Evolutionary conservation across 2,888 invertebrate species (phyloP).

Genomic region (Chrysotoxum bicinctum): DNA sequence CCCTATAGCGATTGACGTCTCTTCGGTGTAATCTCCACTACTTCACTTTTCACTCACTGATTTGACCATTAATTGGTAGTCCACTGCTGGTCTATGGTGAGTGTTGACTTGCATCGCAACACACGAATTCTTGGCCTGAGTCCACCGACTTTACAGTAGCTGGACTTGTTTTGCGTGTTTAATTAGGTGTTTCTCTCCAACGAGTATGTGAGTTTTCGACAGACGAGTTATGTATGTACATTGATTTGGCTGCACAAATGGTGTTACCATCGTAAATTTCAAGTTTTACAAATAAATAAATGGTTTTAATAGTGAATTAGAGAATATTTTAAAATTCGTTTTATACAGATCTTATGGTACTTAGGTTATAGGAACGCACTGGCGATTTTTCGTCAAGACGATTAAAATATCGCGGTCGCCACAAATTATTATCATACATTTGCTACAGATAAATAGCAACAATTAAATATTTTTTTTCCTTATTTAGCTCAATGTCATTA

Average conservation of each 20-base stretch:
- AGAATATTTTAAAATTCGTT: too few species aligned
- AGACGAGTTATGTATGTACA: neutral
- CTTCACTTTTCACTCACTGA: conserved; percentile 20
- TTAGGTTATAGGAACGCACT: too few species aligned
- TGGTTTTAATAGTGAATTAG: too few species aligned
- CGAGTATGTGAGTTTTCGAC: neutral
- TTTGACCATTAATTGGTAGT: conserved; percentile 43
- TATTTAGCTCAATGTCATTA: too few species aligned
- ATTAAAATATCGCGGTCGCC: too few species aligned
- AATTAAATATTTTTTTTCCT: too few species aligned
- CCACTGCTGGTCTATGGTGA: neutral
- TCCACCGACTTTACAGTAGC: neutral
- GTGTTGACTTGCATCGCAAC: conserved; percentile 8
- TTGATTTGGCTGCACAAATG: neutral
- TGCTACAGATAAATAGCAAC: too few species aligned
- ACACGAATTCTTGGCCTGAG: neutral
- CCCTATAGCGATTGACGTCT: conserved; percentile 50
- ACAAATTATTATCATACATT: too few species aligned
- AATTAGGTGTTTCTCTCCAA: conserved; percentile 55
- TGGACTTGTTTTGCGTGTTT: conserved; percentile 57
- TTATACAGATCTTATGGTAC: too few species aligned
- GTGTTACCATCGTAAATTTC: neutral
- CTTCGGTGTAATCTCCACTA: conserved; percentile 41
- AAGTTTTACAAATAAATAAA: too few species aligned
- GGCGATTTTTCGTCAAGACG: too few species aligned